Percentiles rank a stretch among this genome's conserved stretches.
Evolutionary conservation across 2,888 invertebrate species (phyloP).

Genomic region (Orthonychiurus folsomi): DNA sequence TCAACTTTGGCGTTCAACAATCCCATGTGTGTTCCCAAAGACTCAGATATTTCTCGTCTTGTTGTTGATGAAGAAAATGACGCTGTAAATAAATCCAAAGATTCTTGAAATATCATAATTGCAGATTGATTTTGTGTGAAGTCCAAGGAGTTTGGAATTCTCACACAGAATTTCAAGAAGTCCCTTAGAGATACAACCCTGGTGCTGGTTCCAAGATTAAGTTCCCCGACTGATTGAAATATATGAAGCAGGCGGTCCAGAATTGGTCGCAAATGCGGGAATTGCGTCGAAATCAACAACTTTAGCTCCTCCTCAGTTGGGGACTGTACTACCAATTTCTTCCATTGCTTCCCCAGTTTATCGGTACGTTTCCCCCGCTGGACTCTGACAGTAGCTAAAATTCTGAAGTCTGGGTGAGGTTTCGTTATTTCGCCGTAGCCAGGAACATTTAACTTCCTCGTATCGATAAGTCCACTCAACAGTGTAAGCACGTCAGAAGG

Average conservation of each 20-base stretch:
- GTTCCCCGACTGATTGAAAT: slow-evolving; percentile 24
- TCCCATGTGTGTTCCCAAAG: slow-evolving; percentile 71
- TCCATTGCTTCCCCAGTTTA: slow-evolving; percentile 45
- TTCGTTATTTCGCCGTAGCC: slow-evolving; percentile 72
- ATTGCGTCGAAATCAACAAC: slow-evolving; percentile 19
- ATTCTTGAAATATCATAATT: slow-evolving; percentile 71
- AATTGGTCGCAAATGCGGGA: slow-evolving; percentile 26
- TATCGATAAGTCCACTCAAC: slow-evolving; percentile 73
- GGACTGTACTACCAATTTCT: slow-evolving; percentile 71
- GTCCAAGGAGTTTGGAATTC: slow-evolving; percentile 65
- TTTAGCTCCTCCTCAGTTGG: slow-evolving; percentile 65
- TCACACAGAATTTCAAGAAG: slow-evolving; percentile 80
- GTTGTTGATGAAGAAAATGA: slow-evolving; percentile 55
- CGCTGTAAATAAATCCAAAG: slow-evolving; percentile 82
- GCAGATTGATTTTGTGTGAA: slow-evolving; percentile 61
- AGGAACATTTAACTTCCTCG: slow-evolving; percentile 70
- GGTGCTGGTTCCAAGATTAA: not conserved
- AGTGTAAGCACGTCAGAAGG: slow-evolving; percentile 86
- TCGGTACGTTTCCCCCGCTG: slow-evolving; percentile 7
- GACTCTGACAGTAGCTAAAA: slow-evolving; percentile 65
- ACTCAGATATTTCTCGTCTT: slow-evolving; percentile 59
- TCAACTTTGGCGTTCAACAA: slow-evolving; percentile 72
- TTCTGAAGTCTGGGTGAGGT: slow-evolving; percentile 75
- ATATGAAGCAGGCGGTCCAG: slow-evolving; percentile 28
- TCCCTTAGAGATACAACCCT: slow-evolving; percentile 54